Evolutionary conservation across 2,888 invertebrate genomes (phyloP).

Genomic region (Meloe dianella): DNA sequence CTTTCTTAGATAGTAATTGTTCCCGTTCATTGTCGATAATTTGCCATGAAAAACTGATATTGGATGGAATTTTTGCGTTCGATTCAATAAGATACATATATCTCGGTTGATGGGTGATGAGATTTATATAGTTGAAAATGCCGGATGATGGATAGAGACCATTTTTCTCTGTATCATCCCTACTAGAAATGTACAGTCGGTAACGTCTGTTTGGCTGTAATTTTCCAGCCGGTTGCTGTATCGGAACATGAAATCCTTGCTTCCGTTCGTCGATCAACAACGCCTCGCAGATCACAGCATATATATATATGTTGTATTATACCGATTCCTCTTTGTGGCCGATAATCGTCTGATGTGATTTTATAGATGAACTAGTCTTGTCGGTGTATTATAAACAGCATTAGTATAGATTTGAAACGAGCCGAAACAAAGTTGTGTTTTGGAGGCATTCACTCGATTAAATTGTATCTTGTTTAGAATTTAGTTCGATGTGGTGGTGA

Average conservation of each 20-base stretch:
- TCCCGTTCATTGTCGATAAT: not conserved
- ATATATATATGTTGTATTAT: slow-evolving; percentile 40
- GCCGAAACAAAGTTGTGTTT: slow-evolving; percentile 52
- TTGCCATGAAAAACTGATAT: not conserved
- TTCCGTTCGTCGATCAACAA: slow-evolving; percentile 48
- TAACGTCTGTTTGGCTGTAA: slow-evolving; percentile 50
- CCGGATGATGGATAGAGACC: not conserved
- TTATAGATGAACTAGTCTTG: slow-evolving; percentile 57
- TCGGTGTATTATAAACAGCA: slow-evolving; percentile 44
- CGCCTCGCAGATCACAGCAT: slow-evolving; percentile 56
- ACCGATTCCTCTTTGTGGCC: slow-evolving; percentile 44
- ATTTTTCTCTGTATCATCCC: not conserved
- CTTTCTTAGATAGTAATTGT: not conserved
- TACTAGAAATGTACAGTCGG: slow-evolving; percentile 22
- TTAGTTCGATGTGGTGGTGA: not conserved
- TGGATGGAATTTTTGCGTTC: not conserved
- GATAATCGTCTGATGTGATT: slow-evolving; percentile 58
- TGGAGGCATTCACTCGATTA: slow-evolving; percentile 27
- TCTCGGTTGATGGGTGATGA: not conserved
- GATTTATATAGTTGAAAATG: not conserved
- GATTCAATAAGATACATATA: not conserved
- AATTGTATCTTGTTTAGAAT: slow-evolving; percentile 6
- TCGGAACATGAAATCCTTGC: slow-evolving; percentile 46
- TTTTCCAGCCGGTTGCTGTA: slow-evolving; percentile 54
- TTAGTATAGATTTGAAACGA: slow-evolving; percentile 50